Base-by-base conservation (phyloP, 2,888 invertebrate genomes). In the Linyphia triangularis region DNA sequence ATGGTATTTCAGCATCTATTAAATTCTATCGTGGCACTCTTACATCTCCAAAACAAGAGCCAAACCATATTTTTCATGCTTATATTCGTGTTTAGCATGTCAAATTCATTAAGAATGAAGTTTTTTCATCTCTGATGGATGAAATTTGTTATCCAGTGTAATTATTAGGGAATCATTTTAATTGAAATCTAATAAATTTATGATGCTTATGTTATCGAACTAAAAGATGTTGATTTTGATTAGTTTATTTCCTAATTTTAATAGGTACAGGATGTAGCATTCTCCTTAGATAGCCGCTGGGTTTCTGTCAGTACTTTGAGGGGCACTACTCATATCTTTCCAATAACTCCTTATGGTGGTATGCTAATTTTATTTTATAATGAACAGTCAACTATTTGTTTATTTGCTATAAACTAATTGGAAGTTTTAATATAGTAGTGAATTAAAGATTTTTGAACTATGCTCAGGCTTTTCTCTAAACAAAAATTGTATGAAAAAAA, bases 241-340 rank as follows among this genome's bases (percentile, higher is more conserved):
- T 61, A 5, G 10, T 19, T 61, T n/a, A 61, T 19, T 9, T 37
- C 22, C 6, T 37, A 37, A n/a, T 40, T 22, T 37, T 2, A 65
- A 65, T 90, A 94, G 93, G 93, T 94, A n/a, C 94, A 96, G 94
- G 97, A 98, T 92, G 96, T 98, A 93, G 95, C 96, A 75, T 97
- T 99, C 92, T 97, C 98, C 0, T 94, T 95, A 88, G 99, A 99
- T 94, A 96, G 93, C 33, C 96, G 99, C 81, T 99, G 99, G 99
- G 96, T 97, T n/a, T 96, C 98, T 1, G 95, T 99, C 5, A 97
- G 97, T 59, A 98, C 99, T 0, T 95, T 98, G 83, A 95, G 98
- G 90, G 99, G 99, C 89, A 99, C 99, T 0, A 98, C 98, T 37
- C 99, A 99, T 93, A 96, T 99, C 90, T 99, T 99, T 93, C 98